phyloP scores from a whole-genome alignment of 2,113 vertebrate genomes.

The Phalacrocorax carbo region DNA sequence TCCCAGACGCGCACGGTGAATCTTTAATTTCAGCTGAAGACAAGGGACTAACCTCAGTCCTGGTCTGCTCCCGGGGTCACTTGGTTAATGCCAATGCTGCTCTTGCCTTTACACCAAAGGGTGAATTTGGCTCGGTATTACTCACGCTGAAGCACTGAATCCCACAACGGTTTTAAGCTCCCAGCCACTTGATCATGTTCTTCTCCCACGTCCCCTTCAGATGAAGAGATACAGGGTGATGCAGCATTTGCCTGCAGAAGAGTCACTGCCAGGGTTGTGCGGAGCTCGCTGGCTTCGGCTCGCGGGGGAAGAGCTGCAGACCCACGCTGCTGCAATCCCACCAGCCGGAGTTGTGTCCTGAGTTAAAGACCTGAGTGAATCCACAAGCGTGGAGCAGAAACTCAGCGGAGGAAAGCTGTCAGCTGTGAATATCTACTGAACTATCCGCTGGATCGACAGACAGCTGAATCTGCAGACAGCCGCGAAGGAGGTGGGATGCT shows the following conservation, averaged over 20 bases:
- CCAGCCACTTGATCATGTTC: constrained; percentile 25
- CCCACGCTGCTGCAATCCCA: constrained; percentile 29
- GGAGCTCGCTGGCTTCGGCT: not conserved
- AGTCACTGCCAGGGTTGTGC: constrained; percentile 56
- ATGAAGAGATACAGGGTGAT: constrained; percentile 52
- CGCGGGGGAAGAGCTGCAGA: constrained; percentile 7
- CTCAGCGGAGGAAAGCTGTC: not conserved
- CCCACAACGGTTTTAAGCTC: constrained; percentile 38
- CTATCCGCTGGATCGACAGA: not conserved
- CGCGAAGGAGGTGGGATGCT: constrained; percentile 2
- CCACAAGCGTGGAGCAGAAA: not conserved
- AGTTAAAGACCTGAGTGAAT: not conserved
- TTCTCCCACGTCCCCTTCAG: constrained; percentile 57
- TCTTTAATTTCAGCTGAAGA: not conserved
- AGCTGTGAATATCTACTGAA: not conserved
- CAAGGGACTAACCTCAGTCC: not conserved
- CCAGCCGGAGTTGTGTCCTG: not conserved
- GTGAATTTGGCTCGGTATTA: not conserved
- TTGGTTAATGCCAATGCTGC: not conserved
- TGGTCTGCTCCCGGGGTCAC: not conserved
- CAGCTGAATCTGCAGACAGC: constrained; percentile 14
- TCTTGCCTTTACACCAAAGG: not conserved
- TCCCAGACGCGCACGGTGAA: not conserved
- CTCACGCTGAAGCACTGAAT: constrained; percentile 24
- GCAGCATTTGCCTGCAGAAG: constrained; percentile 62